phyloP scores from a whole-genome alignment of 2,888 invertebrate species.

The Eurois occulta region DNA sequence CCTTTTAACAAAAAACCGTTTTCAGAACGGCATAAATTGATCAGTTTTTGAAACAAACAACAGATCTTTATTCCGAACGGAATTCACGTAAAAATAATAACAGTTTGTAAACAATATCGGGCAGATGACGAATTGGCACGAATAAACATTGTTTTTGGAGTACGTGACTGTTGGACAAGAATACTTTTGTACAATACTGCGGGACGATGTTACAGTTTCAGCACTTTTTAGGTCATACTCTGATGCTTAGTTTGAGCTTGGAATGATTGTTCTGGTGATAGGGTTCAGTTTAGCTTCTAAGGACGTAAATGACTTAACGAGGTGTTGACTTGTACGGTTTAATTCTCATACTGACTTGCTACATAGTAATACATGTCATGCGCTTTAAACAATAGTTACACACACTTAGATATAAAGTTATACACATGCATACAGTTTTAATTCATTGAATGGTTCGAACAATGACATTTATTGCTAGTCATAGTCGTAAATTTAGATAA shows the following conservation, averaged over 20 bases:
- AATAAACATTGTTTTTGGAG: conserved; percentile 50
- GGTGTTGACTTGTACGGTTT: too few relatives aligned
- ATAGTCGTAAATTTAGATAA: too few relatives aligned
- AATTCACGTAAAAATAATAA: conserved; percentile 49
- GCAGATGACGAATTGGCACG: conserved; percentile 47
- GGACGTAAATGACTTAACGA: too few relatives aligned
- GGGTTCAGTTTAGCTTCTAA: too few relatives aligned
- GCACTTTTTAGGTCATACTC: neutral
- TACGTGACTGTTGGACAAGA: conserved; percentile 46
- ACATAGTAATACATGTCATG: too few relatives aligned
- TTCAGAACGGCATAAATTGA: conserved; percentile 46
- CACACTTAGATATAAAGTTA: too few relatives aligned
- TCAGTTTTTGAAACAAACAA: conserved; percentile 54
- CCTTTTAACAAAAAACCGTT: conserved; percentile 43
- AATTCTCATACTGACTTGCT: too few relatives aligned
- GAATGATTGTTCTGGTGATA: too few relatives aligned
- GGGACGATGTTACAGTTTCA: conserved; percentile 1
- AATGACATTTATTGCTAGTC: too few relatives aligned
- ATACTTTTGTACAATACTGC: conserved; percentile 26
- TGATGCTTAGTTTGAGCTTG: neutral
- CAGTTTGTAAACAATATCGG: conserved; percentile 56
- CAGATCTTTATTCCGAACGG: conserved; percentile 48
- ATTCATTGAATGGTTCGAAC: too few relatives aligned
- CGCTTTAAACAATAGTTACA: too few relatives aligned
- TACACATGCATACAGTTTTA: too few relatives aligned